Evolutionary conservation across 2,888 invertebrate genomes (phyloP).

Genomic region (Hemaris fuciformis): DNA sequence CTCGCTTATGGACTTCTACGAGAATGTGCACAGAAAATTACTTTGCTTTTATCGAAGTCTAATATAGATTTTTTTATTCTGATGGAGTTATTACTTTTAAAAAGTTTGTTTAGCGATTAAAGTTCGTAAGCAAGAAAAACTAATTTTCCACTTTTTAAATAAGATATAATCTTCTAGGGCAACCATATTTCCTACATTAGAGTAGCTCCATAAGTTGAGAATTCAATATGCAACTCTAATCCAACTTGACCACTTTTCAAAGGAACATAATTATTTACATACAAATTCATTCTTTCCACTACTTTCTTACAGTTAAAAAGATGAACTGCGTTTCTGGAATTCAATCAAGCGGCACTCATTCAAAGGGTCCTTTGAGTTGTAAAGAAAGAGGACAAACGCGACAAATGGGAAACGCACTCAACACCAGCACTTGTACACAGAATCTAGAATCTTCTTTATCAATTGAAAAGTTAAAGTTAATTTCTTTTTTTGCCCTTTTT

Average conservation of each 20-base stretch:
- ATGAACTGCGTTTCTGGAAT: background rate
- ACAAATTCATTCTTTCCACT: background rate
- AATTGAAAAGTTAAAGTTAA: background rate
- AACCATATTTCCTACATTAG: too few species aligned
- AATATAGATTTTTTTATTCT: too few species aligned
- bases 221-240: background rate
- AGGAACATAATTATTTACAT: background rate
- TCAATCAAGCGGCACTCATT: conserved; percentile 8
- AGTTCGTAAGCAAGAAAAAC: too few species aligned
- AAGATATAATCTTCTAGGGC: too few species aligned
- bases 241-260: background rate
- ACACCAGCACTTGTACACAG: background rate
- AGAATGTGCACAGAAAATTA: too few species aligned
- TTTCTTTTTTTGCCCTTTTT: background rate
- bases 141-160: too few species aligned
- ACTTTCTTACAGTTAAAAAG: background rate
- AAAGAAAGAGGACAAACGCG: conserved; percentile 1
- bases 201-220: too few species aligned
- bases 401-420: background rate
- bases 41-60: too few species aligned
- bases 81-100: too few species aligned
- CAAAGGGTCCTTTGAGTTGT: conserved; percentile 3
- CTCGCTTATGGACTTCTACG: too few species aligned
- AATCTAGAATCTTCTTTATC: background rate
- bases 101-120: too few species aligned